Evolutionary conservation across 2,113 vertebrate genomes (phyloP).

Genomic region (Nothocercus nigrocapillus): DNA sequence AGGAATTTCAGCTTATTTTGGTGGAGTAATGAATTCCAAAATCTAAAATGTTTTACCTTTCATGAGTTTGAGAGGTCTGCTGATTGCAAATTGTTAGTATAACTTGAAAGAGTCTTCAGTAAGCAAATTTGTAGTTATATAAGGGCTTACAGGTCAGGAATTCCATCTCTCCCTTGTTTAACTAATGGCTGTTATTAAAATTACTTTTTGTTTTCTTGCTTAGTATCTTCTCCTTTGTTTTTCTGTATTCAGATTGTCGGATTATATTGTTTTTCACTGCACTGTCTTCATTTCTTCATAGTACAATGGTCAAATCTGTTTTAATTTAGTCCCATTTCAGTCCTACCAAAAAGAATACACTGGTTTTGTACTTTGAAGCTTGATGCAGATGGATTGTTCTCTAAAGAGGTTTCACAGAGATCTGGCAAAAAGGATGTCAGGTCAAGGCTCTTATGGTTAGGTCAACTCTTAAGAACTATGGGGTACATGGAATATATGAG

Average conservation of each 20-base stretch:
- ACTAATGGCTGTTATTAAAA: not conserved
- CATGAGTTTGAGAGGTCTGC: not conserved
- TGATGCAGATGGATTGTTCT: not conserved
- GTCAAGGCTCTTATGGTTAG: not conserved
- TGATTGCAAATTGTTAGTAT: not conserved
- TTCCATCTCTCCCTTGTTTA: not conserved
- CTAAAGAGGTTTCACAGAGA: not conserved
- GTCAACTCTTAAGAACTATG: not conserved
- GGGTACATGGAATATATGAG: not conserved
- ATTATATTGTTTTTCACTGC: not conserved
- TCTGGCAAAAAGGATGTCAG: not conserved
- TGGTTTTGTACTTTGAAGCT: not conserved
- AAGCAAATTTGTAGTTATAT: not conserved
- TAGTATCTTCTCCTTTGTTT: not conserved
- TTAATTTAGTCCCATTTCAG: not conserved
- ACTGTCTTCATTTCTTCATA: not conserved
- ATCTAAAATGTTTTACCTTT: not conserved
- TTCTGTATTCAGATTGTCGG: not conserved
- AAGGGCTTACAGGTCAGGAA: not conserved
- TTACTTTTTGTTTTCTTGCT: not conserved
- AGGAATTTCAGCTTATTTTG: not conserved
- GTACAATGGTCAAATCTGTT: not conserved
- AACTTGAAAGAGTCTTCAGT: not conserved
- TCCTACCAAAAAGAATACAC: not conserved
- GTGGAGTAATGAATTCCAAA: not conserved